Percentiles rank a stretch among this genome's conserved stretches.
phyloP scores from a whole-genome alignment of 2,113 vertebrate species.

The Parotia lawesii region DNA sequence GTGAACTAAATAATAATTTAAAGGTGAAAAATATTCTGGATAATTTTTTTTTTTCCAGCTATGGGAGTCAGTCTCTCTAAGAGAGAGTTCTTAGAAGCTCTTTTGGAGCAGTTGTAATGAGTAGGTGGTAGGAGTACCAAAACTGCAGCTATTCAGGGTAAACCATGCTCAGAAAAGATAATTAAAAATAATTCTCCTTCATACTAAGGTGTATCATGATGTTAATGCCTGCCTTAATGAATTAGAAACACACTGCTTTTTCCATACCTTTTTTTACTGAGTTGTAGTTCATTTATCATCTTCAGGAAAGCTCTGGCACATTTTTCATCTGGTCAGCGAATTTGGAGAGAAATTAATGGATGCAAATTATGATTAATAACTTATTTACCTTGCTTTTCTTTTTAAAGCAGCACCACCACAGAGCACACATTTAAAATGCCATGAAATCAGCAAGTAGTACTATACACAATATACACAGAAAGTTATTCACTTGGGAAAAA shows the following conservation, averaged over 20 bases:
- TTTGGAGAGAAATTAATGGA: constrained; percentile 6
- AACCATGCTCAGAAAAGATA: not conserved
- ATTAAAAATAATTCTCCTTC: not conserved
- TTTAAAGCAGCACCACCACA: not conserved
- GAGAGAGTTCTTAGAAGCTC: not conserved
- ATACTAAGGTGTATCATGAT: not conserved
- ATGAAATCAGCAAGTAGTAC: not conserved
- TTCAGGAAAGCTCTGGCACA: not conserved
- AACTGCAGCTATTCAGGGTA: not conserved
- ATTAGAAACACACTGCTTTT: not conserved
- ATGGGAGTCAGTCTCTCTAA: not conserved
- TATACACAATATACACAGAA: not conserved
- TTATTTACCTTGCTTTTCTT: constrained; percentile 1
- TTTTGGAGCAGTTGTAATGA: not conserved
- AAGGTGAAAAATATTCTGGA: not conserved
- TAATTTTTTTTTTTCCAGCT: not conserved
- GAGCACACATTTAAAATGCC: not conserved
- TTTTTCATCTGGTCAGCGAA: not conserved
- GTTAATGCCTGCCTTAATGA: not conserved
- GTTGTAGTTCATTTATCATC: not conserved
- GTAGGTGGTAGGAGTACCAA: not conserved
- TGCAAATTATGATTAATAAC: constrained; percentile 31
- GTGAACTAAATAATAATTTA: not conserved
- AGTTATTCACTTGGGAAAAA: not conserved
- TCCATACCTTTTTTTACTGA: not conserved